Conservation (phyloP, 2,113 vertebrate genomes). For the Ammodytes dubius region DNA sequence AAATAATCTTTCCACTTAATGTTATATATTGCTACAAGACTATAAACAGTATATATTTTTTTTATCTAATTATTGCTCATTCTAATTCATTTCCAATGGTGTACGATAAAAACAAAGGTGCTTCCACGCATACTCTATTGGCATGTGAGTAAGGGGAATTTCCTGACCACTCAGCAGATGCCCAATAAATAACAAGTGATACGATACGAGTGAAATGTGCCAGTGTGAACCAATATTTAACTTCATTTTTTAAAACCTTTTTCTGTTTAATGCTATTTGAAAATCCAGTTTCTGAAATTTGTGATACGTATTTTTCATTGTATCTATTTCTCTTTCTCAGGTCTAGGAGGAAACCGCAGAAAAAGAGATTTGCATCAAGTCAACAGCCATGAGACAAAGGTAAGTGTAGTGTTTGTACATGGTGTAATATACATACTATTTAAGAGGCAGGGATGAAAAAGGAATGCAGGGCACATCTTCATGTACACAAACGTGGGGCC, state of each 20-base stretch:
- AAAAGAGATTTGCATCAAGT: slow-evolving; percentile 68
- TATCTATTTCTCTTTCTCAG: slow-evolving; percentile 30
- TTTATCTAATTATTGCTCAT: too few relatives aligned
- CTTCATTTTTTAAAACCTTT: not conserved
- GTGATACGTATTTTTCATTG: not conserved
- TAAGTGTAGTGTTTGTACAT: slow-evolving; percentile 12
- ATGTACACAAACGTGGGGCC: too few relatives aligned
- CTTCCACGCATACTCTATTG: too few relatives aligned
- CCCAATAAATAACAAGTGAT: too few relatives aligned
- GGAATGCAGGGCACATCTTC: too few relatives aligned
- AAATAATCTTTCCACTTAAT: not conserved
- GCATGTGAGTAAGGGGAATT: too few relatives aligned
- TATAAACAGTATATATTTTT: too few relatives aligned
- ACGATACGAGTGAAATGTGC: not conserved
- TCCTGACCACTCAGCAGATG: too few relatives aligned
- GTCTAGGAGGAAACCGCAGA: slow-evolving; percentile 48
- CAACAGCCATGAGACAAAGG: slow-evolving; percentile 6
- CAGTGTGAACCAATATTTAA: not conserved
- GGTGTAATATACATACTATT: too few relatives aligned
- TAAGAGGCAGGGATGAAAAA: too few relatives aligned
- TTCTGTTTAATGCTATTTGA: not conserved
- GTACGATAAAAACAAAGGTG: too few relatives aligned
- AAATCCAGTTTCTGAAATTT: not conserved
- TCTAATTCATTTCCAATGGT: too few relatives aligned
- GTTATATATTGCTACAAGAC: not conserved